Evolutionary conservation across 2,888 invertebrate genomes (phyloP).

Genomic region (Macrophya alboannulata): DNA sequence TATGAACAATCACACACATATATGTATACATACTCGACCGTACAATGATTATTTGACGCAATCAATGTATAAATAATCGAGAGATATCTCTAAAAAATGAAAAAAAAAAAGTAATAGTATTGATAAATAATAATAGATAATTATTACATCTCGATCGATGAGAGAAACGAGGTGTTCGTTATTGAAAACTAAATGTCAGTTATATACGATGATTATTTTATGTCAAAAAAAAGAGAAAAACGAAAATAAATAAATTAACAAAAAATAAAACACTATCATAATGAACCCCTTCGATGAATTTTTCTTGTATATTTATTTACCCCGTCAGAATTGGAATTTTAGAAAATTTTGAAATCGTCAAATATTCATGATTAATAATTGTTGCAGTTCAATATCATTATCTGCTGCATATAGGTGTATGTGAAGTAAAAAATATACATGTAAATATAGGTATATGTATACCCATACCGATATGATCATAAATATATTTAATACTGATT

Average conservation of each 20-base stretch:
- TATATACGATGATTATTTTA: constrained; percentile 1
- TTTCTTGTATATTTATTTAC: not conserved
- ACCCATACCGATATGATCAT: not conserved
- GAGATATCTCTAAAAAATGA: not conserved
- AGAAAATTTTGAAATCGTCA: not conserved
- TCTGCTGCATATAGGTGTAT: not conserved
- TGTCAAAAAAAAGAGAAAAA: not conserved
- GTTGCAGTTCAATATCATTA: not conserved
- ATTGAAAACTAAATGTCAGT: not conserved
- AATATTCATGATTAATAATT: not conserved
- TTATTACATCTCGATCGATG: not conserved
- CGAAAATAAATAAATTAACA: too few relatives aligned
- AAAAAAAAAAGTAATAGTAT: not conserved
- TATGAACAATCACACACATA: not conserved
- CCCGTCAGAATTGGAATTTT: not conserved
- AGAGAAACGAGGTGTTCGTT: not conserved
- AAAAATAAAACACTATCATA: not conserved
- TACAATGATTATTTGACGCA: not conserved
- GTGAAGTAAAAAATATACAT: not conserved
- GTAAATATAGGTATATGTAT: too few relatives aligned
- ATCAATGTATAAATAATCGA: not conserved
- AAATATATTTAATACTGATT: constrained; percentile 31
- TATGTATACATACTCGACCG: not conserved
- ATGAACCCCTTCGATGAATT: not conserved
- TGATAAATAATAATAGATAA: not conserved